These are phyloP conservation scores for Platygyra sinensis DNA, from an alignment of 64 coral and sea anemone species.

Conservation along the genomic window DNA sequence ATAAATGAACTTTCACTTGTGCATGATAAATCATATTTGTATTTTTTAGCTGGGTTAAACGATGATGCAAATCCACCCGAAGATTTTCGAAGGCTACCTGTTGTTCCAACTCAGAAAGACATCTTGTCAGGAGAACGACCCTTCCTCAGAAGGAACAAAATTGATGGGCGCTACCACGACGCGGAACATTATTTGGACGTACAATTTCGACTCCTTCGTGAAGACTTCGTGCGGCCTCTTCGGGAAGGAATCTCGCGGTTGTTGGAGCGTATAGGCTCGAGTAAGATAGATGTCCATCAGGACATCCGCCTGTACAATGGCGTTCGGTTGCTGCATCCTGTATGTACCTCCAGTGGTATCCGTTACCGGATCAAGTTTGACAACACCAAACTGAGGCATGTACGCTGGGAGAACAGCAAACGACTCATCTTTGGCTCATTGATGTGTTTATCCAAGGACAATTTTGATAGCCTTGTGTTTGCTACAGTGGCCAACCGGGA, in stretches of 20 bases:
- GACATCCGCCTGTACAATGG: slow-evolving; percentile 69
- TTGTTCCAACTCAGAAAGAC: slow-evolving; percentile 60
- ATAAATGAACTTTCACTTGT: too few species aligned
- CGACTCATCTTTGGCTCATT: slow-evolving; percentile 68
- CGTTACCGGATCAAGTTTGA: slow-evolving; percentile 62
- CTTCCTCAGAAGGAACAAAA: slow-evolving; percentile 68
- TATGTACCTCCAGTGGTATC: slow-evolving; percentile 44
- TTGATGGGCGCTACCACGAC: slow-evolving; percentile 43
- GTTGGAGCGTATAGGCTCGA: slow-evolving; percentile 3
- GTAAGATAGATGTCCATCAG: slow-evolving; percentile 16
- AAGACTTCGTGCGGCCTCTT: slow-evolving; percentile 73
- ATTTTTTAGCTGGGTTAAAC: slow-evolving; percentile 3
- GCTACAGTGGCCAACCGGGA: slow-evolving; percentile 67
- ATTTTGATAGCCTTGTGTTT: slow-evolving; percentile 55
- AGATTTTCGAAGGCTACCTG: slow-evolving; percentile 51
- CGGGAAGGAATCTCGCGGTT: slow-evolving; percentile 64
- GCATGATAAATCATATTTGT: too few species aligned
- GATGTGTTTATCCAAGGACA: slow-evolving; percentile 64
- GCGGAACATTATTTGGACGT: slow-evolving; percentile 83
- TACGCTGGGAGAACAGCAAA: slow-evolving; percentile 76
- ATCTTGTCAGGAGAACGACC: slow-evolving; percentile 19
- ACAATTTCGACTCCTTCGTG: slow-evolving; percentile 76
- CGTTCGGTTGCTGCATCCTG: slow-evolving; percentile 37
- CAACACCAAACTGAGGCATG: slow-evolving; percentile 16
- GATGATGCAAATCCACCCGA: slow-evolving; percentile 59